Conservation (phyloP, 1,140 invertebrate species). For the Cydia amplana region DNA sequence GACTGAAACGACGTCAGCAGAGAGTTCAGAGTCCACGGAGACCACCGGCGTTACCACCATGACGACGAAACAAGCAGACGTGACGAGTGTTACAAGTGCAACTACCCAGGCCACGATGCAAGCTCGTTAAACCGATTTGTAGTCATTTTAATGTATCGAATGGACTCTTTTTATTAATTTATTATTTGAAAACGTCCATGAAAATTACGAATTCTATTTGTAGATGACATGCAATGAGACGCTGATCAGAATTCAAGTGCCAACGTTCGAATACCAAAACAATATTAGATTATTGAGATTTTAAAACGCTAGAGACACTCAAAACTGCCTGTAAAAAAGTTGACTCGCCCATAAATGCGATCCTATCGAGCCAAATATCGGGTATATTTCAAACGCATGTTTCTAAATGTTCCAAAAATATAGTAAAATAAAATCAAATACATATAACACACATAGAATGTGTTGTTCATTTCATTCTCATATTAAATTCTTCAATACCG, state of each 20-base stretch:
- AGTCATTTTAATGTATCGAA: not conserved
- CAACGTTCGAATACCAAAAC: not conserved
- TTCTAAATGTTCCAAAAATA: too few species aligned
- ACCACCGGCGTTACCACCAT: not conserved
- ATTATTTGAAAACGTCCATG: not conserved
- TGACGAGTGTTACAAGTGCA: not conserved
- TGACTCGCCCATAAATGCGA: too few species aligned
- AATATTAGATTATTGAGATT: not conserved
- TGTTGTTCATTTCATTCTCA: not conserved
- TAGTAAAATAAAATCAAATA: too few species aligned
- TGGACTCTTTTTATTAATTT: not conserved
- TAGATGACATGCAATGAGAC: too few species aligned
- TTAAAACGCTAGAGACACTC: not conserved
- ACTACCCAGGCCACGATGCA: not conserved
- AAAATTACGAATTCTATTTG: too few species aligned
- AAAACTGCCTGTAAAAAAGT: too few species aligned
- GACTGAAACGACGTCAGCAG: constrained; percentile 3
- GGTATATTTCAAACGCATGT: too few species aligned
- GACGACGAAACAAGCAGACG: not conserved
- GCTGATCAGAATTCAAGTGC: not conserved
- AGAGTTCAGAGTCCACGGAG: not conserved
- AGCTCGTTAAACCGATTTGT: not conserved
- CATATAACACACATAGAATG: not conserved
- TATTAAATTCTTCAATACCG: not conserved
- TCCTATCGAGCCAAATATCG: too few species aligned